phyloP scores from a whole-genome alignment of 1,140 invertebrate genomes.

The Alviniconcha marisindica region DNA sequence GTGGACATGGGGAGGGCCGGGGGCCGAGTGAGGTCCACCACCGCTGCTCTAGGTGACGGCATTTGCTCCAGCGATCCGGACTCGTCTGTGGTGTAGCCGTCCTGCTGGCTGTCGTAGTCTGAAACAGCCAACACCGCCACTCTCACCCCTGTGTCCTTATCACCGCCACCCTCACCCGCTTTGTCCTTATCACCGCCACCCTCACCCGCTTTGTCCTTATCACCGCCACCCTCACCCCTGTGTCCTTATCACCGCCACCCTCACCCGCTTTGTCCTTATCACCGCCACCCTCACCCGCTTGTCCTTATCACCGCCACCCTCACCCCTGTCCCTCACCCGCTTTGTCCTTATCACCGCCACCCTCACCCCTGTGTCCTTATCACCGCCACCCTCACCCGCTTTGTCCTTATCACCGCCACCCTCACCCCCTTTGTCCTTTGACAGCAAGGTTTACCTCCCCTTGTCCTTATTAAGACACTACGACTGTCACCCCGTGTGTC shows the following conservation, averaged over 20 bases:
- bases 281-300: background rate
- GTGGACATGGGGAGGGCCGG: constrained; percentile 1
- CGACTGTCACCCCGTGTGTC: background rate
- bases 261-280: background rate
- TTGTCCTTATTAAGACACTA: background rate
- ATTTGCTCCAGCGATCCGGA: constrained; percentile 32
- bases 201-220: background rate
- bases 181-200: background rate
- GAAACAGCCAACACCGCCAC: background rate
- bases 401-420: background rate
- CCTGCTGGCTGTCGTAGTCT: constrained; percentile 39
- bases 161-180: background rate
- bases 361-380: too few relatives aligned
- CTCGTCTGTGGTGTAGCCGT: constrained; percentile 37
- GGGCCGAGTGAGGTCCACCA: background rate
- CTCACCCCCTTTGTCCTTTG: background rate
- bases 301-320: background rate
- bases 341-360: background rate
- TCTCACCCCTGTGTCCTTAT: background rate
- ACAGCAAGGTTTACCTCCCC: background rate
- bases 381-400: background rate
- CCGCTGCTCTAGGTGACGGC: background rate
- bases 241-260: too few relatives aligned
- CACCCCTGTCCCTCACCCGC: background rate
- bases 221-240: too few relatives aligned